Base-by-base conservation (phyloP, 2,888 invertebrate species). In the Allophyes oxyacanthae region DNA sequence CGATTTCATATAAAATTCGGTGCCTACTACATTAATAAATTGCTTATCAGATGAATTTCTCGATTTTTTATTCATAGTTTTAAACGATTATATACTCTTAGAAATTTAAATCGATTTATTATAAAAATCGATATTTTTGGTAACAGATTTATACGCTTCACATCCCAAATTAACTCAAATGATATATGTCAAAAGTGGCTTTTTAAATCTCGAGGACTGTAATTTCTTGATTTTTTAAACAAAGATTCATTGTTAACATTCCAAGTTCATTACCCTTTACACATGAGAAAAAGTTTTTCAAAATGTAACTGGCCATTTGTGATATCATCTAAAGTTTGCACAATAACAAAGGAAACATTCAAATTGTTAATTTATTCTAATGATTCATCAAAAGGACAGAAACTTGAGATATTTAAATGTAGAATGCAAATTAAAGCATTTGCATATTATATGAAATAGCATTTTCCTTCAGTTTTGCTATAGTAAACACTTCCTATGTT, bases 371-470 rank as follows among this genome's bases (percentile, higher is more conserved):
- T 65, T 58, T 54, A 66, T 66, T 60, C 37, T 28, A 41, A 66
- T 71, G 67, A 71, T 15, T 68, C 72, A 68, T 55, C 30, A 50
- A 20, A 45, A 65, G 52, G 15, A 59, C 26, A 20, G 25, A 37
- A 10, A 48, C 37, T 46, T 43, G 33, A 59, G 33, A 32, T n/a
- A 34, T 64, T 65, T 52, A n/a, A 50, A 51, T 43, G 28, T 25
- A 10, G 13, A 69, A 70, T 70, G 41, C 20, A 71, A 59, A 59
- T 71, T n/a, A 51, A 54, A 44, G 42, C 15, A 11, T 70, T 70
- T 34, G 34, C 34, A 41, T 41, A 9, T 32, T 28, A 54, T 42
- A 30, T 20, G 10, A 11, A 13, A 49, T 37, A 20, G 30, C 30
- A 34, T 65, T 65, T 65, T 52, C 48, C 34, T 52, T 30, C 11